These are phyloP conservation scores for Varecia variegata DNA, from an alignment of 2,797 vertebrate species.

Conservation along the genomic window DNA sequence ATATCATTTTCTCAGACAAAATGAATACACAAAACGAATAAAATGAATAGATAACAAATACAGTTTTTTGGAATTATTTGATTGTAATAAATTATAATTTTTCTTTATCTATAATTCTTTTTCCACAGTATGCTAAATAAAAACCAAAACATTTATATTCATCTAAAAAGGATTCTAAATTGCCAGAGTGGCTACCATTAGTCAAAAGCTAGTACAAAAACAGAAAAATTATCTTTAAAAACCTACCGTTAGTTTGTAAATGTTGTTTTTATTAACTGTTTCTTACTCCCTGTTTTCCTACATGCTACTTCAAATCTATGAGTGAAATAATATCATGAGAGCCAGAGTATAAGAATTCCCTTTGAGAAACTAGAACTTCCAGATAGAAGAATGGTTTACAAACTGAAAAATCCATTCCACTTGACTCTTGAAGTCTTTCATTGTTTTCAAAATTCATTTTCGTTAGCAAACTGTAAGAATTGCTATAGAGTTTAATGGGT, in stretches of 20 bases:
- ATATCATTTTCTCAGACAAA: neutral
- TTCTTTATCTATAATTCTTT: neutral
- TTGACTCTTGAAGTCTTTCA: neutral
- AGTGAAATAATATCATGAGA: neutral
- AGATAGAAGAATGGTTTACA: neutral
- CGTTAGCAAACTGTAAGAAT: neutral
- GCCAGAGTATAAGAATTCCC: neutral
- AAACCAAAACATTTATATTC: neutral
- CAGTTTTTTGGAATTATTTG: neutral
- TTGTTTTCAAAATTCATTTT: slow-evolving; percentile 26
- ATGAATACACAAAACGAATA: no score
- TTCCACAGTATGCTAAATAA: neutral
- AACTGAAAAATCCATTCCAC: neutral
- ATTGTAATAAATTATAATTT: neutral
- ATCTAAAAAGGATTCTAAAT: neutral
- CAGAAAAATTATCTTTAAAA: neutral
- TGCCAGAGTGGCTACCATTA: neutral
- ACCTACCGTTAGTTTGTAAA: neutral
- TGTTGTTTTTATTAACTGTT: neutral
- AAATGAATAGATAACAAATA: neutral
- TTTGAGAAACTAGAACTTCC: neutral
- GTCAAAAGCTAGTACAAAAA: neutral
- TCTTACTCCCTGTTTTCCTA: neutral
- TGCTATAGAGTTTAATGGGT: neutral
- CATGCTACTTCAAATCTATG: neutral